Conservation (phyloP, 2,888 invertebrate genomes). For the Calliopum simillimum region DNA sequence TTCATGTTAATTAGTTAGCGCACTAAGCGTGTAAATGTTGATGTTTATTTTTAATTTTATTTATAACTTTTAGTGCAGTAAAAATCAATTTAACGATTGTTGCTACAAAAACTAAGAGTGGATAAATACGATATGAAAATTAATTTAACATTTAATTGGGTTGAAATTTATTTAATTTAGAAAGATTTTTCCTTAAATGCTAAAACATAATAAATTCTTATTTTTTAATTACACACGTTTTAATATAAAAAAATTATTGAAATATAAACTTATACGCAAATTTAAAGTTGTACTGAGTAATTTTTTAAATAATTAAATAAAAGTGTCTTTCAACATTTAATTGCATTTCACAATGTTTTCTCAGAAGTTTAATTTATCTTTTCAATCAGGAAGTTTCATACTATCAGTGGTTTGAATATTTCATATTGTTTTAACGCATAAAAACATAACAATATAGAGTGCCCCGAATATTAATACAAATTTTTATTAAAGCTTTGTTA, state of each 20-base stretch:
- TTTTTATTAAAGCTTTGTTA: slow-evolving; percentile 6
- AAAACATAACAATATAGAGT: background rate
- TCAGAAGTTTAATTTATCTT: background rate
- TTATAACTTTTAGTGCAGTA: too few relatives aligned
- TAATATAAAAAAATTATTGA: background rate
- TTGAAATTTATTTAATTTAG: slow-evolving; percentile 3
- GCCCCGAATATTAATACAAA: background rate
- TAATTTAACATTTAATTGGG: too few relatives aligned
- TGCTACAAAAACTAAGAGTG: too few relatives aligned
- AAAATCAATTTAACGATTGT: too few relatives aligned
- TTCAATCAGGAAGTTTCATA: background rate
- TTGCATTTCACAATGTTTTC: background rate
- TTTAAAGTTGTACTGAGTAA: background rate
- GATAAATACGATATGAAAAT: too few relatives aligned
- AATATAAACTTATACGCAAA: slow-evolving; percentile 8
- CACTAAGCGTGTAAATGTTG: too few relatives aligned
- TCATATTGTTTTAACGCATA: background rate
- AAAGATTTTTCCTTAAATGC: background rate
- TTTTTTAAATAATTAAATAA: background rate
- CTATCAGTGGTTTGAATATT: background rate
- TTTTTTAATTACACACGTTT: background rate
- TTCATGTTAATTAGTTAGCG: too few relatives aligned
- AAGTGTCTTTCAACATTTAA: background rate
- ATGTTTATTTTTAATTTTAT: too few relatives aligned
- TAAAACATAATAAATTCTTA: background rate